Percentiles rank a stretch among this genome's conserved stretches.
phyloP scores from a whole-genome alignment of 2,888 invertebrate genomes.

The Ptilodon capucinus region DNA sequence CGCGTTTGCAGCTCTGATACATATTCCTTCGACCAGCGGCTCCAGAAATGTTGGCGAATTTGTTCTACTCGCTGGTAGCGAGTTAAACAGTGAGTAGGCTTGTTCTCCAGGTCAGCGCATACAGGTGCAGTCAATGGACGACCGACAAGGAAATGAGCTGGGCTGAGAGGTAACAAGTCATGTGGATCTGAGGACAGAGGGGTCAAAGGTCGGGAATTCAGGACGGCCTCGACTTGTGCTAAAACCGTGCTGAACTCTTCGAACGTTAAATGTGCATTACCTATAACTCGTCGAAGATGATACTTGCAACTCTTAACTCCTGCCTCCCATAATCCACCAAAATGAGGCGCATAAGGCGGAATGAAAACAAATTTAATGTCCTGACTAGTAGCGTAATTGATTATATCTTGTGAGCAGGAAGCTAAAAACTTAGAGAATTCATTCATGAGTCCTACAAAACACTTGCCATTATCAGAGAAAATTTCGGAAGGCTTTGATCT shows the following conservation, averaged over 20 bases:
- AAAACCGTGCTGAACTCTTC: constrained; percentile 22
- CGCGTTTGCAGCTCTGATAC: not conserved
- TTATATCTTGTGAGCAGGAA: not conserved
- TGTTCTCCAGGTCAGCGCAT: not conserved
- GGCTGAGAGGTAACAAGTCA: constrained; percentile 7
- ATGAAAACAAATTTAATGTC: not conserved
- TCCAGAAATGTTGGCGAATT: not conserved
- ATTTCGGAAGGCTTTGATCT: too few species aligned
- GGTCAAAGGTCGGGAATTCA: not conserved
- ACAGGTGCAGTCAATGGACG: too few species aligned
- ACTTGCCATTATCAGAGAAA: constrained; percentile 1
- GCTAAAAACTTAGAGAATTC: not conserved
- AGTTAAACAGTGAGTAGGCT: not conserved
- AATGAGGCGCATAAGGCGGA: constrained; percentile 18
- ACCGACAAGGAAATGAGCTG: constrained; percentile 12
- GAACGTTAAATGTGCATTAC: constrained; percentile 19
- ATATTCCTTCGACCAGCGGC: not conserved
- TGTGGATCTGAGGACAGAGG: not conserved
- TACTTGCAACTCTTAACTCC: too few species aligned
- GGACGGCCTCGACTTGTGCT: not conserved
- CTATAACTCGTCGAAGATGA: too few species aligned
- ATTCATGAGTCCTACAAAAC: not conserved
- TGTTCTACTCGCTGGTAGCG: not conserved
- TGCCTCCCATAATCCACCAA: too few species aligned
- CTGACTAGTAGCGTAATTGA: not conserved